Percentiles rank a stretch among this genome's conserved stretches.
Conservation (phyloP, 2,797 vertebrate genomes). For the Helarctos malayanus region DNA sequence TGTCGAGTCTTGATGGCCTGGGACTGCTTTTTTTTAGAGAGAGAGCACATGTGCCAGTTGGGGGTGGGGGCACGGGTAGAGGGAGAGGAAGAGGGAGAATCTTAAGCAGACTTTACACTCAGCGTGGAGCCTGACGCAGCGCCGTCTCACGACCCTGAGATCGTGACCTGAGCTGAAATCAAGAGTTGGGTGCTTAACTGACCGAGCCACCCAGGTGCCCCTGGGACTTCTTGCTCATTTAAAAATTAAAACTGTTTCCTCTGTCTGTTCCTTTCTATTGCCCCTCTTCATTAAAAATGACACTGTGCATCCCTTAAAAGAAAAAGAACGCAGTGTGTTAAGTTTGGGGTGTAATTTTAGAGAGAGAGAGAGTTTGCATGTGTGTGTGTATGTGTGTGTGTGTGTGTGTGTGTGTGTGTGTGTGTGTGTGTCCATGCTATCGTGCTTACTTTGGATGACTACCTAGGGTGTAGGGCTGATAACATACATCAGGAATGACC, state of each 20-base stretch:
- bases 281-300: slow-evolving; percentile 70
- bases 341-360: not conserved
- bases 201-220: not conserved
- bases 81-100: not conserved
- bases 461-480: not conserved
- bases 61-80: not conserved
- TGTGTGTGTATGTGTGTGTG: not conserved
- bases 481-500: not conserved
- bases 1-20: not conserved
- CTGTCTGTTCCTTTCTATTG: not conserved
- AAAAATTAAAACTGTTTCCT: slow-evolving; percentile 18
- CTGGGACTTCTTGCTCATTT: not conserved
- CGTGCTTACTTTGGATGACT: not conserved
- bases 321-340: not conserved
- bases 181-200: not conserved
- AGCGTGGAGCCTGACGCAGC: accelerated
- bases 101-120: not conserved
- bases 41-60: not conserved
- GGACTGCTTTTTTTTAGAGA: not conserved
- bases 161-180: not conserved
- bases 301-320: slow-evolving; percentile 43
- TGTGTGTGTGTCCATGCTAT: not conserved
- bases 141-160: not conserved
- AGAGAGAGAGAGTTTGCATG: not conserved
- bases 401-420: not conserved